phyloP scores from a whole-genome alignment of 2,113 vertebrate species.

The Tachysurus fulvidraco region DNA sequence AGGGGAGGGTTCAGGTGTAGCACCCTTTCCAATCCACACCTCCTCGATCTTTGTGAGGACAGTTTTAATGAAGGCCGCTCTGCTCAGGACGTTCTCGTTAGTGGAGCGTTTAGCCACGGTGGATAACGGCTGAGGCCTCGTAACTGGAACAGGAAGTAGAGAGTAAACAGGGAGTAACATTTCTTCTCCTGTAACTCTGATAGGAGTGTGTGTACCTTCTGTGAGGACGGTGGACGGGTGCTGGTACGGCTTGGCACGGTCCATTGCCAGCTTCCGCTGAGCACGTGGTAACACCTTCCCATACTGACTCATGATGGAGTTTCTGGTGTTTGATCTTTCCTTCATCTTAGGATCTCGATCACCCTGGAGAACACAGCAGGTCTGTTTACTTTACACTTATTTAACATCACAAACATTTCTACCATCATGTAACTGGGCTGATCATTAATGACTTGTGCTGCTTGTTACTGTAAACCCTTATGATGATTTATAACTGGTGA shows the following conservation, averaged over 20 bases:
- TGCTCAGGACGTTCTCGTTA: constrained; percentile 79
- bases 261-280: constrained; percentile 86
- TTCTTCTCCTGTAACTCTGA: neutral
- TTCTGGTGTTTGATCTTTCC: constrained; percentile 83
- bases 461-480: neutral
- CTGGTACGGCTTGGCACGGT: constrained; percentile 84
- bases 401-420: neutral
- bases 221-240: constrained; percentile 73
- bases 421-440: neutral
- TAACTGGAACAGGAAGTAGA: constrained; percentile 69
- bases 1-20: constrained; percentile 62
- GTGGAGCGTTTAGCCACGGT: constrained; percentile 78
- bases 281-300: constrained; percentile 86
- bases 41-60: constrained; percentile 89
- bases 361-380: constrained; percentile 68
- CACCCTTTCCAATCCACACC: constrained; percentile 78
- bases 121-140: constrained; percentile 87
- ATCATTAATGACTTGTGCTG: neutral
- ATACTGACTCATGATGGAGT: constrained; percentile 87
- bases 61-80: constrained; percentile 86
- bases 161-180: neutral
- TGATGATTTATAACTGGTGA: neutral
- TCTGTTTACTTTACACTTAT: neutral
- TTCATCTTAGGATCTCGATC: constrained; percentile 83
- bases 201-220: constrained; percentile 73